Base-by-base conservation (phyloP, 2,797 vertebrate genomes). In the Halcyon leucocephala region DNA sequence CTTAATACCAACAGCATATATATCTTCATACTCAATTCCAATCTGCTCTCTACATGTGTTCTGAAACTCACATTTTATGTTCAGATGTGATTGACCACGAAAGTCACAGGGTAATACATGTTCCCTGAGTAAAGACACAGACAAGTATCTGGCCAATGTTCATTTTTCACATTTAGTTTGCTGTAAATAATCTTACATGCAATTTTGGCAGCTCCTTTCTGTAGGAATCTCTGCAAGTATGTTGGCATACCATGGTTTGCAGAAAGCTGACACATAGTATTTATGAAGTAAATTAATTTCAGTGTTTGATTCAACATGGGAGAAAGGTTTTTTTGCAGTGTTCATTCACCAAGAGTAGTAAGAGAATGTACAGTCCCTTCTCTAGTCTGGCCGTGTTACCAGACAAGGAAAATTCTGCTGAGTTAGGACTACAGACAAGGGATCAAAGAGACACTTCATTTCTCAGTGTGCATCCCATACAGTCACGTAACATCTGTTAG, bases 221-320 rank as follows among this genome's bases (percentile, higher is more conserved):
- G 29, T 48, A 95, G 83, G 82, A 94, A 93, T 89, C 93, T 76
- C 92, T 83, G 65, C 35, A 24, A 92, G 37, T 10, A 65, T 19
- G 54, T 88, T 83, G 78, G 82, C 39, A 62, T 39, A 81, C 14
- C 6, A 33, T 41, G 70, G 80, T 71, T 77, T 84, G 55, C 55
- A 94, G 83, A 80, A 69, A 69, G 77, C 65, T 81, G 80, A 77
- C 66, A 91, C 14, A 5, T 2, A 35, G 44, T 82, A 91, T 84
- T 90, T 92, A 91, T 60, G 73, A 94, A 93, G 64, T 67, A 95
- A 90, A 89, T 92, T 21, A 60, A 84, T 86, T 82, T 90, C 88
- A 73, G 52, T 10, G 46, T 90, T 91, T 88, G 62, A 83, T 91
- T 86, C 66, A 93, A 48, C 31, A 60, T 2, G 35, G 28, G n/a